Evolutionary conservation across 2,113 vertebrate genomes (phyloP), one percentile per base, ranked within the genome.

Genomic region (Acanthochromis polyacanthus): DNA sequence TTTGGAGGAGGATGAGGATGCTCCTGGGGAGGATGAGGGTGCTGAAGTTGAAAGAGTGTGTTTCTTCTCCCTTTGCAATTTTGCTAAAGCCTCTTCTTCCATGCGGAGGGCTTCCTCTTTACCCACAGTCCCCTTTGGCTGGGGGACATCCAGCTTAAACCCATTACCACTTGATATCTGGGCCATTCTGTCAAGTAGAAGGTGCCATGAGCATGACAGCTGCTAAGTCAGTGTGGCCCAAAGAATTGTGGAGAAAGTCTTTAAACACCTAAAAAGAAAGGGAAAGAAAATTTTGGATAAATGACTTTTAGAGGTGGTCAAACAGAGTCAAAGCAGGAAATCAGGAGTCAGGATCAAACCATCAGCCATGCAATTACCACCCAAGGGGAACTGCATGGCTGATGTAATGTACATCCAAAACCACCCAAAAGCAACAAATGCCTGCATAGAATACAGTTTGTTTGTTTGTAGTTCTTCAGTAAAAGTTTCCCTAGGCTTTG

Each of bases 71-170:
- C 94, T 96, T 83, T 96, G 97, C 80, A 99, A 85, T 91, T 96
- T 98, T 43, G 97, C 97, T 91, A 99, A 92, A 10, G 98, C 98
- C 51, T 99, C 98, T 60, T 95, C 96, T 94, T 99, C 98, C 98
- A 99, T 99, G 65, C 96, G 97, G 76, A 99, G 93, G n/a, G 98
- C 98, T 91, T 99, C 98, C 90, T 98, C 97, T 92, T 97, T 99
- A 87, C 95, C 97, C 93, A 95, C 95, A 80, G 96, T 94, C 83
- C 96, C 96, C 94, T 95, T 97, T 59, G 95, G 82, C 89, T 93
- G 92, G 62, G 96, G 94, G 65, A 94, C 92, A 66, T 94, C 92
- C 65, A 94, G 91, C 84, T 96, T 96, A 94, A 96, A 95, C 84
- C 95, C 97, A 96, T 95, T 97, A 91, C 92, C 96, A 86, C 93